phyloP scores from a whole-genome alignment of 2,888 invertebrate genomes.

The Poecilus cupreus region DNA sequence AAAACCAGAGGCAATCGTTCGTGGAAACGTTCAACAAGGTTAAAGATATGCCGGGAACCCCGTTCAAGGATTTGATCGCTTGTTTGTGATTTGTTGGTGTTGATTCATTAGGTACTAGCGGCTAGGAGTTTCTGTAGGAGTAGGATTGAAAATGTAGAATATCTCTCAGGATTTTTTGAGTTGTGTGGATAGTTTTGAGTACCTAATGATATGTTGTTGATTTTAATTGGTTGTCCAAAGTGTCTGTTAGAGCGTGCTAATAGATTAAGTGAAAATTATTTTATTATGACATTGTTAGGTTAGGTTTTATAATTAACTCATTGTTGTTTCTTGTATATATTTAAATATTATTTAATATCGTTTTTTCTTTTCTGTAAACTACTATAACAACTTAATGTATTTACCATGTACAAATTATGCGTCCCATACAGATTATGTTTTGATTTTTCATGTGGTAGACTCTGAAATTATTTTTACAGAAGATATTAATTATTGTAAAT shows the following conservation, averaged over 20 bases:
- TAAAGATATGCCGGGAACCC: constrained; percentile 75
- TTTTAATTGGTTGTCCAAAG: neutral
- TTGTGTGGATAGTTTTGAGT: constrained; percentile 10
- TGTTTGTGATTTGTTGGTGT: constrained; percentile 68
- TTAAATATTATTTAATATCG: constrained; percentile 18
- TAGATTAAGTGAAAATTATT: constrained; percentile 22
- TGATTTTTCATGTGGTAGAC: constrained; percentile 29
- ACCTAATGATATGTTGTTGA: neutral
- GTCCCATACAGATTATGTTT: constrained; percentile 22
- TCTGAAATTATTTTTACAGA: constrained; percentile 42
- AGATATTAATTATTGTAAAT: constrained; percentile 46
- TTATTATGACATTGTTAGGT: constrained; percentile 11
- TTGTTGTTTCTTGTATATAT: constrained; percentile 28
- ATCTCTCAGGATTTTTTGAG: constrained; percentile 2
- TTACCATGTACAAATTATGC: constrained; percentile 49
- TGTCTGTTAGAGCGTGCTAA: constrained; percentile 30
- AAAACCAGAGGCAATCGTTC: constrained; percentile 77
- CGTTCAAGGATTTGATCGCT: constrained; percentile 77
- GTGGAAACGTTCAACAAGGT: constrained; percentile 78
- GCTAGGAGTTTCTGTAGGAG: neutral
- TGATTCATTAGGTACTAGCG: constrained; percentile 7
- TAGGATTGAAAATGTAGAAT: neutral
- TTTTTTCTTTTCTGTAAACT: neutral
- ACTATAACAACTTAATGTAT: constrained; percentile 30
- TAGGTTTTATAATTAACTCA: constrained; percentile 35